phyloP scores from a whole-genome alignment of 2,888 invertebrate genomes.

The Sericinus montela region DNA sequence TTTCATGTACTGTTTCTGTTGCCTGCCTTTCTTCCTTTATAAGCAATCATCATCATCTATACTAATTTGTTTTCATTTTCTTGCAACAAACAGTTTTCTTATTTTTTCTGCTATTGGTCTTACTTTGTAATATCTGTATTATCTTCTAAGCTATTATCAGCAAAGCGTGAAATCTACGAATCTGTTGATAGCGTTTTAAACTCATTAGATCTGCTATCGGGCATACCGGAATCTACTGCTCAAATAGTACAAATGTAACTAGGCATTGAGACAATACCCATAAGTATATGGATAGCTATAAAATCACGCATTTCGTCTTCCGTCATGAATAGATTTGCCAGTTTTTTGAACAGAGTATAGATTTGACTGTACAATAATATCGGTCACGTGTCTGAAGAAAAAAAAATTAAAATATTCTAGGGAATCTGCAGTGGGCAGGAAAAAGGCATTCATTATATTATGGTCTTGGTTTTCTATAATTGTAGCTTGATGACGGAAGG shows the following conservation, averaged over 20 bases:
- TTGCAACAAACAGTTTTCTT: conserved; percentile 22
- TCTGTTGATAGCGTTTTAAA: conserved; percentile 33
- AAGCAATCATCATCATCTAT: conserved; percentile 44
- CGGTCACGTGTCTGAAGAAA: too few relatives aligned
- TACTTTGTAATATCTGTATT: conserved; percentile 33
- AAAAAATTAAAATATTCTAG: too few relatives aligned
- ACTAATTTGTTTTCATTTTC: conserved; percentile 27
- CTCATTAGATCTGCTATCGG: conserved; percentile 30
- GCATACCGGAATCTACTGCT: conserved; percentile 21
- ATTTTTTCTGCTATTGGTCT: conserved; percentile 31
- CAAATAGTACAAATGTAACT: conserved; percentile 32
- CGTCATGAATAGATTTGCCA: too few relatives aligned
- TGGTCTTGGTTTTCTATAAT: too few relatives aligned
- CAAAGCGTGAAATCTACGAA: conserved; percentile 31
- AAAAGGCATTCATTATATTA: too few relatives aligned
- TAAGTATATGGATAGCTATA: conserved; percentile 32
- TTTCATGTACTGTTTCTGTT: too few relatives aligned
- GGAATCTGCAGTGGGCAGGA: too few relatives aligned
- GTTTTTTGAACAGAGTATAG: too few relatives aligned
- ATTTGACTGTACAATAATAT: too few relatives aligned
- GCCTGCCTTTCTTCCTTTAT: conserved; percentile 40
- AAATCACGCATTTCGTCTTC: too few relatives aligned
- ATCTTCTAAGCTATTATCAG: conserved; percentile 27
- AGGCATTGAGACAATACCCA: conserved; percentile 33
- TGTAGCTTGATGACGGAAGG: too few relatives aligned